These are phyloP conservation scores for Psettodes erumei DNA, from an alignment of 2,113 vertebrate genomes.

Conservation along the genomic window DNA sequence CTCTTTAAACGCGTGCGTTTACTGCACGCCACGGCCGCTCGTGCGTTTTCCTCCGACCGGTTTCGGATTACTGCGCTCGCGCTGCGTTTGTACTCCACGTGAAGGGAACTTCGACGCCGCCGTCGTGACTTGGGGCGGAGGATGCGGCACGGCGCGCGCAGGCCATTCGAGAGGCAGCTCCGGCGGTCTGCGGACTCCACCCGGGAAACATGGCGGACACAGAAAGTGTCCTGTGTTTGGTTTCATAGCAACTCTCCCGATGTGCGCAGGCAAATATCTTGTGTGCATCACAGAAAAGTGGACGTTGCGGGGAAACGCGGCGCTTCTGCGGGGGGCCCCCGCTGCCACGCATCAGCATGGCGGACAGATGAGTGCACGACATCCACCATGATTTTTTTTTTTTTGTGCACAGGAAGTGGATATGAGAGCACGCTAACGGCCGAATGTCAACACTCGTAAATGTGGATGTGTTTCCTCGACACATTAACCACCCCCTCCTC, in stretches of 20 bases:
- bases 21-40: slow-evolving; percentile 54
- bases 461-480: slow-evolving; percentile 45
- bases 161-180: too few relatives aligned
- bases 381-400: slow-evolving; percentile 30
- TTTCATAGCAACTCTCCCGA: too few relatives aligned
- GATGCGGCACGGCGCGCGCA: too few relatives aligned
- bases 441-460: slow-evolving; percentile 23
- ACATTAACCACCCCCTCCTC: slow-evolving; percentile 43
- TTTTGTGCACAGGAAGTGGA: slow-evolving; percentile 38
- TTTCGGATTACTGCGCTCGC: slow-evolving; percentile 44
- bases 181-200: too few relatives aligned
- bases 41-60: slow-evolving; percentile 37
- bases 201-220: too few relatives aligned
- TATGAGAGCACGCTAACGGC: slow-evolving; percentile 6
- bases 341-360: slow-evolving; percentile 22
- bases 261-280: slow-evolving; percentile 1
- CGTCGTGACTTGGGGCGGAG: too few relatives aligned
- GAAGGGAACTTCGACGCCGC: too few relatives aligned
- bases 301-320: slow-evolving; percentile 28
- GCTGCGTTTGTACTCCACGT: slow-evolving; percentile 31
- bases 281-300: slow-evolving; percentile 9
- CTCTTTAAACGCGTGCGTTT: too few relatives aligned
- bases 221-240: slow-evolving; percentile 1
- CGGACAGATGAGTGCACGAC: slow-evolving; percentile 40
- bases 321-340: slow-evolving; percentile 41